Evolutionary conservation across 2,797 vertebrate genomes (phyloP).

Genomic region (Antrozous pallidus): DNA sequence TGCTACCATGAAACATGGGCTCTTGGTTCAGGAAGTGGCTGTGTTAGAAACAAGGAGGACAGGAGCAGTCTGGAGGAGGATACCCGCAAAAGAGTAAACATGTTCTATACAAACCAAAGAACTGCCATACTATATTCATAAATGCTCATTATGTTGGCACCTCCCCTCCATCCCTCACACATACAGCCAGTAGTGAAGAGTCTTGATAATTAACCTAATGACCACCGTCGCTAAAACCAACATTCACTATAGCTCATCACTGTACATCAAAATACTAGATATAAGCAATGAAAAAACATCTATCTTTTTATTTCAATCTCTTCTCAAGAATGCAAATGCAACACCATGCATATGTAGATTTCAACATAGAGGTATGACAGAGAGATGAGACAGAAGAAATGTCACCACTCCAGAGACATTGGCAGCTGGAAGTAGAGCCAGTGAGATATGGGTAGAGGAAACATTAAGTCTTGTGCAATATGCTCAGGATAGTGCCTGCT

Average conservation of each 20-base stretch:
- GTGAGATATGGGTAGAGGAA: background rate
- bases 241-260: background rate
- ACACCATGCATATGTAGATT: background rate
- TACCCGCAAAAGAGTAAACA: background rate
- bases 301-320: background rate
- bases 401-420: background rate
- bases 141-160: background rate
- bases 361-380: background rate
- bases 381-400: background rate
- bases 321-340: background rate
- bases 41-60: background rate
- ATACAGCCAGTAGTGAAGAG: background rate
- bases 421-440: background rate
- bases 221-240: background rate
- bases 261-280: background rate
- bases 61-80: fast-evolving
- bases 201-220: background rate
- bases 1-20: background rate
- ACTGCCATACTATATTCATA: background rate
- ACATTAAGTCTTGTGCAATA: background rate
- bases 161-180: too few species aligned
- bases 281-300: background rate
- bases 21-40: background rate
- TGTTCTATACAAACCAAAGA: background rate
- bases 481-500: background rate